Evolutionary conservation across 2,888 invertebrate species (phyloP).

Genomic region (Halictus quadricinctus): DNA sequence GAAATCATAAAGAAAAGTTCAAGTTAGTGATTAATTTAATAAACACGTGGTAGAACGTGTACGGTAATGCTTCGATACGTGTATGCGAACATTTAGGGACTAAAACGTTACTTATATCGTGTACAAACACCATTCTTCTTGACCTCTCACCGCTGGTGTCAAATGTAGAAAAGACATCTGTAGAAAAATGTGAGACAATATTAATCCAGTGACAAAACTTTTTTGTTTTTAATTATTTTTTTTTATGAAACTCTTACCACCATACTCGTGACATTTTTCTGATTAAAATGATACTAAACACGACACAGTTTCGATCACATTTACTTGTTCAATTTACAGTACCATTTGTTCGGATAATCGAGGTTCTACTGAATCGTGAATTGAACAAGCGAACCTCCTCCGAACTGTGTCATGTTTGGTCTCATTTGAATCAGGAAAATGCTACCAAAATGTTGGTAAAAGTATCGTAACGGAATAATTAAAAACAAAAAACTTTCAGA

Average conservation of each 20-base stretch:
- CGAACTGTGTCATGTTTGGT: too few relatives aligned
- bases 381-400: background rate
- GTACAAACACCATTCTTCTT: background rate
- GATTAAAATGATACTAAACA: background rate
- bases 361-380: background rate
- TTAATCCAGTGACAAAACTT: background rate
- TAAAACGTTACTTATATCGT: background rate
- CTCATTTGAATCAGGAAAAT: too few relatives aligned
- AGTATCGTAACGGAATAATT: background rate
- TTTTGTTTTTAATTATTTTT: background rate
- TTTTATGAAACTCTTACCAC: background rate
- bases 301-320: background rate
- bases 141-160: too few relatives aligned
- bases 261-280: background rate
- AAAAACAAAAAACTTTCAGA: background rate
- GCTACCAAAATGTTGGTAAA: background rate
- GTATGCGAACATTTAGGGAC: background rate
- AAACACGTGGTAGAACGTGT: background rate
- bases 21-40: background rate
- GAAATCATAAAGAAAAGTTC: background rate
- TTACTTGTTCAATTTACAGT: background rate
- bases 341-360: background rate
- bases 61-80: background rate
- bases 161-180: too few relatives aligned
- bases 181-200: background rate